These are phyloP conservation scores for Tor tambroides DNA, from an alignment of 2,113 vertebrate species.

Conservation along the genomic window DNA sequence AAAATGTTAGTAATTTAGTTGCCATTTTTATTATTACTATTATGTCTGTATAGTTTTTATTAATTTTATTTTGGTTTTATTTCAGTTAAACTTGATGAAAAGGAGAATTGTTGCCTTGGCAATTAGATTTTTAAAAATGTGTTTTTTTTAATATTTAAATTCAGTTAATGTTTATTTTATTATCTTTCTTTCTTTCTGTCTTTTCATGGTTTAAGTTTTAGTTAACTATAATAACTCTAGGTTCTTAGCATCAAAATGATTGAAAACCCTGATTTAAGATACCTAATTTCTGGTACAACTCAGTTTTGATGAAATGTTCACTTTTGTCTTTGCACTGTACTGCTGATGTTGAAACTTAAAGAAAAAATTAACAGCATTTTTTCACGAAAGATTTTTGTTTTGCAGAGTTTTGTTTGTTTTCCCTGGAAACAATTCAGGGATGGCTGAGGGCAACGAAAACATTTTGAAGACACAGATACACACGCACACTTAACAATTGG, in stretches of 20 bases:
- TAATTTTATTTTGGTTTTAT: neutral
- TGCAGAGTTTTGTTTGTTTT: constrained; percentile 2
- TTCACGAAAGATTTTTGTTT: constrained; percentile 9
- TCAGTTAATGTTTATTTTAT: neutral
- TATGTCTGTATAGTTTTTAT: neutral
- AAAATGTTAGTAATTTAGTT: neutral
- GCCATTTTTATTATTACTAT: neutral
- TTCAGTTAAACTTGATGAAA: no score
- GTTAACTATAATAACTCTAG: neutral
- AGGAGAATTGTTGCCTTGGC: no score
- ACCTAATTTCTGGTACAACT: neutral
- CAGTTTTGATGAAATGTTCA: neutral
- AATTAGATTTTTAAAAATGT: no score
- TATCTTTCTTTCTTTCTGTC: neutral
- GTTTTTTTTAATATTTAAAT: neutral
- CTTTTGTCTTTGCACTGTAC: neutral
- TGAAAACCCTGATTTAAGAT: neutral
- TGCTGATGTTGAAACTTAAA: neutral
- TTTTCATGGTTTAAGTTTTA: neutral
- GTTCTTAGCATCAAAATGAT: neutral
- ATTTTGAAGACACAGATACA: constrained; percentile 33
- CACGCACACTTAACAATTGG: constrained; percentile 29
- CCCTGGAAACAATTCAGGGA: constrained; percentile 48
- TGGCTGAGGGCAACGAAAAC: constrained; percentile 34
- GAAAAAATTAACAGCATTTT: neutral